Base-by-base conservation (phyloP, 2,888 invertebrate genomes). In the Mesopsocus fuscifrons region DNA sequence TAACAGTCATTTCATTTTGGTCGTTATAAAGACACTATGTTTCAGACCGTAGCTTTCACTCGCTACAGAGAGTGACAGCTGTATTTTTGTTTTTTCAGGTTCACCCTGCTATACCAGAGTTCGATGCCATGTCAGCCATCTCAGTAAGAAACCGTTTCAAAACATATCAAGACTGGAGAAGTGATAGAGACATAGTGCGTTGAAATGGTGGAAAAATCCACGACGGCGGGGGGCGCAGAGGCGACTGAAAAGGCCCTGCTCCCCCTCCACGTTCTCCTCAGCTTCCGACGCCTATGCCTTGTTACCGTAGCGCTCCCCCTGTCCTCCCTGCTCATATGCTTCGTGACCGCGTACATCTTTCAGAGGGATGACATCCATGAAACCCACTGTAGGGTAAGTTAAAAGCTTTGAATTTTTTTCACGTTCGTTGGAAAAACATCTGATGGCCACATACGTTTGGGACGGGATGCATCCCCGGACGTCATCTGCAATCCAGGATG, bases 351-450 rank as follows among this genome's bases (percentile, higher is more conserved):
- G 49, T 80, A 83, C 59, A 74, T 88, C 59, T 91, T 87, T 65
- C 87, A 88, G 65, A 77, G 77, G 64, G 84, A 89, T 66, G 87
- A 89, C 63, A 84, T 91, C 57, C 91, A 91, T 58, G 89, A 89
- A 69, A 89, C 89, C 51, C 87, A 89, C 64, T 91, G 91, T 71
- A 77, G 78, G 64, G 92, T 92, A 68, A 74, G 79, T 70, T 46
- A 40, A 30, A 9, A 34, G 15, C 11, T 34, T 18, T 18, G 32
- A 2, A 21, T 44, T 26, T 20, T 34, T 34, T 34, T 34, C 9
- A 26, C 26, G 26, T 26, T 26, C 11, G 8, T 26, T 26, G 26
- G n/a, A n/a, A n/a, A n/a, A n/a, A n/a, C n/a, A n/a, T n/a, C n/a
- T n/a, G n/a, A n/a, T n/a, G n/a, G n/a, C n/a, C n/a, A n/a, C n/a